Conservation (phyloP, 2,797 vertebrate species). For the Poecilia picta region DNA sequence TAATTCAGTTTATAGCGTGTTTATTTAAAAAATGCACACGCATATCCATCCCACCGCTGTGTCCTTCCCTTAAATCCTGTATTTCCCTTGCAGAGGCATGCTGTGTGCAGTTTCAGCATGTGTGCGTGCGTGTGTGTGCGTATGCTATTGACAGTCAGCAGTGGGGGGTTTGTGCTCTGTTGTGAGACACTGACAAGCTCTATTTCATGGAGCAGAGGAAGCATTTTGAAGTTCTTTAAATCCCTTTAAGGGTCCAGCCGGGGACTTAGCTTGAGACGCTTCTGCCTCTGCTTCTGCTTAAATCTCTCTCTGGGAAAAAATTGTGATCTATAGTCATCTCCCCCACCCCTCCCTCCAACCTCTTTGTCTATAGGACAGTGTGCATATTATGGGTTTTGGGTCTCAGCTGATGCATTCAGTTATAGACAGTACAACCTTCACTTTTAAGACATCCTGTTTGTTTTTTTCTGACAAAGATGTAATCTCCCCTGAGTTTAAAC, state of each 20-base stretch:
- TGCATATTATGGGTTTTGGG: not conserved
- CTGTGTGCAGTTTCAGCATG: slow-evolving; percentile 35
- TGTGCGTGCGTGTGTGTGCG: slow-evolving; percentile 14
- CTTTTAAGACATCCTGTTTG: not conserved
- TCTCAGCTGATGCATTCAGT: slow-evolving; percentile 14
- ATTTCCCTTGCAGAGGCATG: slow-evolving; percentile 53
- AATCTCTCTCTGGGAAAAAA: slow-evolving; percentile 54
- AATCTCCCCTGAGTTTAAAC: not conserved
- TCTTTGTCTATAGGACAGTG: slow-evolving; percentile 2
- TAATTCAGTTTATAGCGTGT: not conserved
- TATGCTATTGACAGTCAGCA: slow-evolving; percentile 63
- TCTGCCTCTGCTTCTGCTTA: slow-evolving; percentile 49
- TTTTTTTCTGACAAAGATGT: not conserved
- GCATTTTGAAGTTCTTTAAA: slow-evolving; percentile 79
- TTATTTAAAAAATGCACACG: not conserved
- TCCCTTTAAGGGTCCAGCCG: slow-evolving; percentile 72
- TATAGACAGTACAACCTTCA: slow-evolving; percentile 5
- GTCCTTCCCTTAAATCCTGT: slow-evolving; percentile 54
- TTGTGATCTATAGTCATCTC: slow-evolving; percentile 1
- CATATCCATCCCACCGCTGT: slow-evolving; percentile 45
- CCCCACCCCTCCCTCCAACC: not conserved
- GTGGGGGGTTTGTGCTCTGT: slow-evolving; percentile 57
- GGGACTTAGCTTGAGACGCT: slow-evolving; percentile 64
- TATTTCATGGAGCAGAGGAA: slow-evolving; percentile 78
- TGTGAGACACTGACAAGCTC: slow-evolving; percentile 75